A percentile compares a stretch with the other conserved stretches of the same genome.
These are phyloP conservation scores for Heliconius ismenius DNA, from an alignment of 2,888 invertebrate species.

Conservation along the genomic window DNA sequence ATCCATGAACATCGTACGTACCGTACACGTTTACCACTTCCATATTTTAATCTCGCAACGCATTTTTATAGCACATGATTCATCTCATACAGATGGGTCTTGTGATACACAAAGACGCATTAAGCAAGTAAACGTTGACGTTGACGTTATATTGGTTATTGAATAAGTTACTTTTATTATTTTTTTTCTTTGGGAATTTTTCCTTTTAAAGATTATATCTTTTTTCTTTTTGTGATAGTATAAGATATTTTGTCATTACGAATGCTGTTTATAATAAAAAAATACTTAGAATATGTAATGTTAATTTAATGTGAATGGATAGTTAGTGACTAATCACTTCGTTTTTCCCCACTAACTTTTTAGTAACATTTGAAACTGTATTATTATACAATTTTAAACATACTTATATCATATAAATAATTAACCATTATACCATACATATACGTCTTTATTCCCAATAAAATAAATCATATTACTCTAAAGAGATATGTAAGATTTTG, in stretches of 20 bases:
- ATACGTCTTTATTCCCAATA: not conserved
- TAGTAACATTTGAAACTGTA: not conserved
- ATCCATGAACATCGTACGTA: not conserved
- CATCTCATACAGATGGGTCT: conserved; percentile 31
- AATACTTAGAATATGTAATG: not conserved
- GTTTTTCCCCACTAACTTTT: not conserved
- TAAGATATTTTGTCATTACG: too few species aligned
- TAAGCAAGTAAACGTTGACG: conserved; percentile 42
- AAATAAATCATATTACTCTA: conserved; percentile 17
- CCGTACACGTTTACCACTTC: conserved; percentile 12
- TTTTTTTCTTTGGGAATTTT: not conserved
- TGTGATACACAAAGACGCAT: conserved; percentile 35
- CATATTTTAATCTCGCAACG: conserved; percentile 9
- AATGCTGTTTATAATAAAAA: not conserved
- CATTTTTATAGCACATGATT: conserved; percentile 35
- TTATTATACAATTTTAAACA: not conserved
- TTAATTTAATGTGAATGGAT: not conserved
- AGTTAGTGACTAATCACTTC: not conserved
- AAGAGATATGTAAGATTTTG: conserved; percentile 19
- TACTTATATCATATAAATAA: not conserved
- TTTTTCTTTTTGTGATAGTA: not conserved
- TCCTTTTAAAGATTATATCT: not conserved
- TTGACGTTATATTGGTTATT: conserved; percentile 48
- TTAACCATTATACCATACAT: not conserved
- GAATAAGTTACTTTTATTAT: not conserved